These are phyloP conservation scores for Brachyptera putata DNA, from an alignment of 2,888 invertebrate genomes.

Conservation along the genomic window DNA sequence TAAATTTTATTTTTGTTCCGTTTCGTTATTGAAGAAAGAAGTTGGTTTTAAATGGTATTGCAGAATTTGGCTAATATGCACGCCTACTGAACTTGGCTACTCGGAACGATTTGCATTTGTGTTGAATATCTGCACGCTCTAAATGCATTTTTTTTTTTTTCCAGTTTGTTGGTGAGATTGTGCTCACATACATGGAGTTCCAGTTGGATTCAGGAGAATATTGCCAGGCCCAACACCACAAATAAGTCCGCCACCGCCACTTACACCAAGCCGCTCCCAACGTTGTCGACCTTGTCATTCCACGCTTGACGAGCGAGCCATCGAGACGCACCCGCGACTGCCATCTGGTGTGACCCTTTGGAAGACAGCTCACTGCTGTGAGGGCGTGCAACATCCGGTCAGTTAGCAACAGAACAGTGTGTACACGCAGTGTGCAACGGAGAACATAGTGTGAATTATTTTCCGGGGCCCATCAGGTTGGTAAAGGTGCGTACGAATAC, in stretches of 20 bases:
- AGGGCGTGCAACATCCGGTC: not conserved
- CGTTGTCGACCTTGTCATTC: not conserved
- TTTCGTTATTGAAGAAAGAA: no score
- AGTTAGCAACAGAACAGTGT: not conserved
- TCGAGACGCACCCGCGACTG: conserved; percentile 11
- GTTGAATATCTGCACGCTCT: not conserved
- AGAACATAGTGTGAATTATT: conserved; percentile 31
- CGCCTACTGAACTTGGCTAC: no score
- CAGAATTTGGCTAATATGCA: no score
- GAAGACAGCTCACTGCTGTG: conserved; percentile 33
- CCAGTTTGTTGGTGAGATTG: conserved; percentile 31
- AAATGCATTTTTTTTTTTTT: conserved; percentile 15
- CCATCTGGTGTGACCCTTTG: conserved; percentile 33
- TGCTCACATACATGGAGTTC: conserved; percentile 77
- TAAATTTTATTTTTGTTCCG: no score
- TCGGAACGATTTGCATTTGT: not conserved
- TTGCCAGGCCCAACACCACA: conserved; percentile 99
- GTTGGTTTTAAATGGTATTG: no score
- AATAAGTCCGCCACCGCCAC: conserved; percentile 57
- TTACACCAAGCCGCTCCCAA: not conserved
- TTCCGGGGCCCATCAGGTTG: conserved; percentile 34
- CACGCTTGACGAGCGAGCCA: not conserved
- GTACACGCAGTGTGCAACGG: not conserved
- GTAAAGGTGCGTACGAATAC: conserved; percentile 17
- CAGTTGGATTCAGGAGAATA: conserved; percentile 97